These are phyloP conservation scores for Mesodorylaimus sp. DNA, from an alignment of 2,888 invertebrate genomes.

Conservation along the genomic window DNA sequence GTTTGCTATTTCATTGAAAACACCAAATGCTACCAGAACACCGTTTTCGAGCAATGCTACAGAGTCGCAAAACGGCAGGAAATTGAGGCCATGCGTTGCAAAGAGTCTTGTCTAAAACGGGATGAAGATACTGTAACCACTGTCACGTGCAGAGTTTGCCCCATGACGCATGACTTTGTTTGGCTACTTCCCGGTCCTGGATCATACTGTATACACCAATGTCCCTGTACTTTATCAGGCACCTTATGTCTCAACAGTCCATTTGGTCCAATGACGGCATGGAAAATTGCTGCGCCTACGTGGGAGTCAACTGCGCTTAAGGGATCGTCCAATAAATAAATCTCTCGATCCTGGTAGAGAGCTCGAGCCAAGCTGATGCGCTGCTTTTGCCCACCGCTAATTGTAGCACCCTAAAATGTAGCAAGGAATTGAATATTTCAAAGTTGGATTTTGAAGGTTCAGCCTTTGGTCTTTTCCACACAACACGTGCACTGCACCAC, in stretches of 20 bases:
- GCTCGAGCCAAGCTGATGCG: slow-evolving; percentile 70
- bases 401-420: slow-evolving; percentile 42
- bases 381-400: slow-evolving; percentile 76
- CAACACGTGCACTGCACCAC: too few relatives aligned
- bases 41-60: slow-evolving; percentile 72
- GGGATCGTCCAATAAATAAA: slow-evolving; percentile 82
- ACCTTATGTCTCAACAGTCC: slow-evolving; percentile 37
- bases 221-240: too few relatives aligned
- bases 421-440: too few relatives aligned
- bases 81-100: slow-evolving; percentile 82
- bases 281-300: slow-evolving; percentile 86
- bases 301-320: slow-evolving; percentile 79
- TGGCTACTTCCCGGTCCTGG: too few relatives aligned
- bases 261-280: slow-evolving; percentile 64
- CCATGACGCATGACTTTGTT: too few relatives aligned
- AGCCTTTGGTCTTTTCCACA: too few relatives aligned
- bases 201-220: too few relatives aligned
- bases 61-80: slow-evolving; percentile 66
- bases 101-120: slow-evolving; percentile 56
- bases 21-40: slow-evolving; percentile 63
- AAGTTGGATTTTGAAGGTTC: too few relatives aligned
- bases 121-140: too few relatives aligned
- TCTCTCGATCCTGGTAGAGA: slow-evolving; percentile 63
- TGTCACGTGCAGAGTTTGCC: too few relatives aligned
- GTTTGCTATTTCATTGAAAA: slow-evolving; percentile 64